These are phyloP conservation scores for Ommatoiulus sabulosus DNA, from an alignment of 2,888 invertebrate species.

Conservation along the genomic window DNA sequence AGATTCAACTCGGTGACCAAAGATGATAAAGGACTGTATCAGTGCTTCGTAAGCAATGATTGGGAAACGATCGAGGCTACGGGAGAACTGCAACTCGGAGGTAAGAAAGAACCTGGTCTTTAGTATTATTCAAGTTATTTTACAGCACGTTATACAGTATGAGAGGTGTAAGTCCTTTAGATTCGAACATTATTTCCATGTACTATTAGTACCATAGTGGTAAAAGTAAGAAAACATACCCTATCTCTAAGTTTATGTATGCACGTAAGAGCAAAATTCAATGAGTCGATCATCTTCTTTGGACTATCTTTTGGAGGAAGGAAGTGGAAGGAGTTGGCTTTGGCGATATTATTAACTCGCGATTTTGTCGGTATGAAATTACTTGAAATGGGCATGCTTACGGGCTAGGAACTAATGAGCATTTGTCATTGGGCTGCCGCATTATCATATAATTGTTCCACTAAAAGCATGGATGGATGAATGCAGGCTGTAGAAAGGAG, in stretches of 20 bases:
- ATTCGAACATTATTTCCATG: neutral
- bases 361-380: constrained; percentile 12
- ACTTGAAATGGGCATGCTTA: neutral
- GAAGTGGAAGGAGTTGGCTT: neutral
- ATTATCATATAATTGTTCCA: constrained; percentile 51
- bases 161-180: neutral
- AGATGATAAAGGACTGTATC: constrained; percentile 56
- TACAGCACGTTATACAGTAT: too few species aligned
- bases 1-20: constrained; percentile 50
- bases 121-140: too few species aligned
- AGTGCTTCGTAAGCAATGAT: constrained; percentile 62
- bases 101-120: constrained; percentile 61
- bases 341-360: neutral
- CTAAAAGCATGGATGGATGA: constrained; percentile 40
- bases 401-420: constrained; percentile 38
- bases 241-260: neutral
- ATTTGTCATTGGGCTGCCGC: constrained; percentile 42
- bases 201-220: neutral
- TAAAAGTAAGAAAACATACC: neutral
- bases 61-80: constrained; percentile 65
- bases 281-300: neutral
- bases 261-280: neutral
- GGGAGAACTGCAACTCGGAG: constrained; percentile 66
- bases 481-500: neutral
- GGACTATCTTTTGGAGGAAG: neutral